A percentile compares a stretch with the other conserved stretches of the same genome.
Evolutionary conservation across 1,140 invertebrate species (phyloP).

Genomic region (Caenorhabditis briggsae): DNA sequence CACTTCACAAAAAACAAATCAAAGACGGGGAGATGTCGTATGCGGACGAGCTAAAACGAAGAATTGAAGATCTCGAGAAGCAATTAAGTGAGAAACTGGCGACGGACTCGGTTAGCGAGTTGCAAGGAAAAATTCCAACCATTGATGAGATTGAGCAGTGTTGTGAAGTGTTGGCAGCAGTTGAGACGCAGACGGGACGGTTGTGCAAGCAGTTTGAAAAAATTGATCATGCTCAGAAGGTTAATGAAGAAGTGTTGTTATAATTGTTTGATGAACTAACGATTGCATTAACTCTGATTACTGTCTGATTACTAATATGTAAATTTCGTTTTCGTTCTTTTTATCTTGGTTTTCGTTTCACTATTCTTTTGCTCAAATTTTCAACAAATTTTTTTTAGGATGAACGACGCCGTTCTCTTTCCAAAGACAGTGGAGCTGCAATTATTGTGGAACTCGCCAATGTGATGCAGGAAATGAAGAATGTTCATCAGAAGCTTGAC

Average conservation of each 20-base stretch:
- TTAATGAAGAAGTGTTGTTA: neutral
- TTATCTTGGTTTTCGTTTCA: neutral
- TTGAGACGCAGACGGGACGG: conserved; percentile 74
- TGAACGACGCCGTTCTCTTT: conserved; percentile 72
- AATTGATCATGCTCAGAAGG: conserved; percentile 72
- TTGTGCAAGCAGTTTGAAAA: conserved; percentile 74
- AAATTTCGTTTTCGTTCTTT: neutral
- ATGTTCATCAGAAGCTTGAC: conserved; percentile 69
- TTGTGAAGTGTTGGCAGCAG: conserved; percentile 73
- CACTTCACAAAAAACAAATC: conserved; percentile 71
- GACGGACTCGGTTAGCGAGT: conserved; percentile 60
- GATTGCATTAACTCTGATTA: neutral
- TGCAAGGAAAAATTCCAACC: conserved; percentile 68
- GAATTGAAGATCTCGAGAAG: conserved; percentile 70
- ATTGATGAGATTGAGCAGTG: conserved; percentile 76
- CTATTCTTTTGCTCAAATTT: neutral
- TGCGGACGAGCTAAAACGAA: conserved; percentile 68
- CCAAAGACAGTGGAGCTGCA: conserved; percentile 70
- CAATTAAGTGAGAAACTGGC: conserved; percentile 72
- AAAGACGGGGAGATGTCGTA: conserved; percentile 59
- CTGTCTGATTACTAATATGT: neutral
- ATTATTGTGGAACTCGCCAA: conserved; percentile 74
- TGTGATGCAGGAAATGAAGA: conserved; percentile 72
- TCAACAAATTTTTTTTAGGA: conserved; percentile 60
- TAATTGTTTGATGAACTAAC: neutral